Conservation (phyloP, 1,140 invertebrate species). For the Drosophila pseudoananassae region DNA sequence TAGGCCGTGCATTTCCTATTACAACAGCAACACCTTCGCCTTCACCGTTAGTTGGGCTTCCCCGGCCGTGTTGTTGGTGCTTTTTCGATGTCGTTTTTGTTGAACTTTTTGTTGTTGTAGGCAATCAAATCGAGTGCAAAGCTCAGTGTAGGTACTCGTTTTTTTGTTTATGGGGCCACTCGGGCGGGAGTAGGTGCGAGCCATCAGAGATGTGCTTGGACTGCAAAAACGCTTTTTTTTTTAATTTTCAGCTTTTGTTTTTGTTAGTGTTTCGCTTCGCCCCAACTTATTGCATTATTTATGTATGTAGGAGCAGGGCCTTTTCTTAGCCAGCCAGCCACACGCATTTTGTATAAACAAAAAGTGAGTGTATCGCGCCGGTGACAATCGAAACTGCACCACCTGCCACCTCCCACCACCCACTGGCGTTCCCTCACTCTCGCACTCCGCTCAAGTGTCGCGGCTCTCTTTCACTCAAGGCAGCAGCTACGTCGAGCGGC, state of each 20-base stretch:
- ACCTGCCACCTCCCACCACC: not conserved
- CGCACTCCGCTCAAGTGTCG: conserved; percentile 18
- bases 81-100: too few relatives aligned
- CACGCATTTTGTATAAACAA: conserved; percentile 65
- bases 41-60: conserved; percentile 33
- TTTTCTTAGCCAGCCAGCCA: conserved; percentile 45
- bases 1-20: conserved; percentile 35
- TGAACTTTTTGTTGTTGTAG: conserved; percentile 2
- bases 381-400: conserved; percentile 77
- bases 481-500: conserved; percentile 32
- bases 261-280: conserved; percentile 38
- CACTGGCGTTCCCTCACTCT: conserved; percentile 5
- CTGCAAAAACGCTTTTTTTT: conserved; percentile 75
- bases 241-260: conserved; percentile 41
- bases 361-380: conserved; percentile 22
- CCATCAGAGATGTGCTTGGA: conserved; percentile 58
- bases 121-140: conserved; percentile 68
- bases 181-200: conserved; percentile 35
- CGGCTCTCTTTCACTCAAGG: conserved; percentile 16
- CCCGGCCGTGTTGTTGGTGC: conserved; percentile 8
- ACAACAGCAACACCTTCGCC: conserved; percentile 47
- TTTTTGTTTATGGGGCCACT: conserved; percentile 13
- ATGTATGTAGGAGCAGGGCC: conserved; percentile 46
- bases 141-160: conserved; percentile 58
- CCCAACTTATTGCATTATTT: conserved; percentile 71